Evolutionary conservation across 2,888 invertebrate genomes (phyloP).

Genomic region (Ectemnius cavifrons): DNA sequence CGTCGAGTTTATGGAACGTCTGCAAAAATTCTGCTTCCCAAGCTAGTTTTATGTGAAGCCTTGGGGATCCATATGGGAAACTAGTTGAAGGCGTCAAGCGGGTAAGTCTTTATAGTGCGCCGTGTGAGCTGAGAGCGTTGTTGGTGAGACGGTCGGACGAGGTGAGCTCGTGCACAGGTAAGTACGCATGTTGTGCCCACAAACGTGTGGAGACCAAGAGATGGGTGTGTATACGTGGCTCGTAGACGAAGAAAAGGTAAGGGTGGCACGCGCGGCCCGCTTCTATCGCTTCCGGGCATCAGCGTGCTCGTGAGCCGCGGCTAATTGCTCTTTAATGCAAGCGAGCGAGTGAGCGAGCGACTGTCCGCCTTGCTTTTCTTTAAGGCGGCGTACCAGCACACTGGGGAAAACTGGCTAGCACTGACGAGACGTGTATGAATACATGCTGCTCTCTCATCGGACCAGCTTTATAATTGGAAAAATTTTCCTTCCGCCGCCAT

Average conservation of each 20-base stretch:
- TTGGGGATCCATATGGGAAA: slow-evolving; percentile 22
- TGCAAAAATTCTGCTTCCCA: too few species aligned
- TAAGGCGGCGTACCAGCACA: slow-evolving; percentile 30
- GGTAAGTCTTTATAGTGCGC: neutral
- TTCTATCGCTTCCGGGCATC: slow-evolving; percentile 77
- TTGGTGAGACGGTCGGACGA: slow-evolving; percentile 21
- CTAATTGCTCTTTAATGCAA: slow-evolving; percentile 76
- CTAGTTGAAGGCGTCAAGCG: slow-evolving; percentile 16
- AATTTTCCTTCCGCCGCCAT: neutral
- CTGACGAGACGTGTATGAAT: neutral
- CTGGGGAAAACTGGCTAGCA: slow-evolving; percentile 46
- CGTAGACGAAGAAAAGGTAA: slow-evolving; percentile 60
- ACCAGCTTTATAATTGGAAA: neutral
- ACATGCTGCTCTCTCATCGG: neutral
- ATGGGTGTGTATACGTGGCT: slow-evolving; percentile 26
- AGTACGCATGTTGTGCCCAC: slow-evolving; percentile 22
- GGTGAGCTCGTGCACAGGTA: slow-evolving; percentile 33
- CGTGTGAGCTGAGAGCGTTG: neutral
- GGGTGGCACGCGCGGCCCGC: slow-evolving; percentile 75
- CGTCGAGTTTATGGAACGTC: too few species aligned
- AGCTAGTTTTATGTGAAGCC: too few species aligned
- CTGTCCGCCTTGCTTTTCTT: slow-evolving; percentile 67
- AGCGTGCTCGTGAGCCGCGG: slow-evolving; percentile 76
- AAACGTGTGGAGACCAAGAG: slow-evolving; percentile 31
- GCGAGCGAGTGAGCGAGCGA: slow-evolving; percentile 50